These are phyloP conservation scores for fruit fly (Drosophila melanogaster) DNA, from an alignment of 1,140 invertebrate species.

Conservation along the genomic window Release_6_plus_ISO1_MT NT_037436.4:4232001-4232500, in stretches of 20 bases:
- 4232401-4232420: background rate
- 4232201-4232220: constrained; percentile 52
- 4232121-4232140: constrained; percentile 58
- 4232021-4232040: constrained; percentile 32
- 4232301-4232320: constrained; percentile 63
- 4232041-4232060: no score
- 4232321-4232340: constrained; percentile 74
- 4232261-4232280: constrained; percentile 2
- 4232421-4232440: constrained; percentile 1
- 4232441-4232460: constrained; percentile 43
- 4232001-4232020: constrained; percentile 32
- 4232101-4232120: constrained; percentile 45
- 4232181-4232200: constrained; percentile 22
- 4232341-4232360: constrained; percentile 25
- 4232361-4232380: background rate
- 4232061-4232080: constrained; percentile 61
- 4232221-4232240: constrained; percentile 49
- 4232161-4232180: constrained; percentile 50
- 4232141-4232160: constrained; percentile 50
- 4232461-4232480: constrained; percentile 36
- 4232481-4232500: constrained; percentile 55
- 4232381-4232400: no score
- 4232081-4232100: constrained; percentile 14
- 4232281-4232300: constrained; percentile 13
- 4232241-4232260: constrained; percentile 28